A percentile compares a stretch with the other conserved stretches of the same genome.
phyloP scores from a whole-genome alignment of 92 coral and sea anemone genomes.

The Nematostella vectensis region DNA sequence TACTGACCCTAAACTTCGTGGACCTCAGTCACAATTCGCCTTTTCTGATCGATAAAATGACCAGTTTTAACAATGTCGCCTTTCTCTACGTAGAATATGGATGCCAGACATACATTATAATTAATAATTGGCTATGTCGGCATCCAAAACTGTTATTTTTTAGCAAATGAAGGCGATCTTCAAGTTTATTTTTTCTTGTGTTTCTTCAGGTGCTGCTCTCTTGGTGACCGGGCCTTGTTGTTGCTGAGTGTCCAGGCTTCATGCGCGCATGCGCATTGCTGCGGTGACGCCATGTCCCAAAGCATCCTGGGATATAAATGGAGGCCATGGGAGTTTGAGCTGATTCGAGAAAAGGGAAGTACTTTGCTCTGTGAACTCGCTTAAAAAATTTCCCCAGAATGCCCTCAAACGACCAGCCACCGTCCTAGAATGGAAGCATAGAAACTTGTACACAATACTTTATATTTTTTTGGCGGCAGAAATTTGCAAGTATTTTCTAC shows the following conservation, averaged over 20 bases:
- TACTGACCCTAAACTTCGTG: too few species aligned
- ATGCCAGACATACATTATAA: too few species aligned
- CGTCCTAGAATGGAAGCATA: conserved; percentile 4
- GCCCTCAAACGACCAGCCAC: conserved; percentile 6
- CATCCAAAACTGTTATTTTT: too few species aligned
- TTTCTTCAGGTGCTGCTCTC: too few species aligned
- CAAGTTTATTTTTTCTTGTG: too few species aligned
- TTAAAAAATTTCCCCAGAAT: conserved; percentile 10
- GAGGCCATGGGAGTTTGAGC: conserved; percentile 34
- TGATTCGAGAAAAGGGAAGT: not conserved
- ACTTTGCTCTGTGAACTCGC: conserved; percentile 1
- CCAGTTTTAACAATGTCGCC: too few species aligned
- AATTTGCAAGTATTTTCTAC: conserved; percentile 1
- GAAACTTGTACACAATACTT: not conserved
- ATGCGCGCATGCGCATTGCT: conserved; percentile 52
- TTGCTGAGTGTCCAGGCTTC: conserved; percentile 36
- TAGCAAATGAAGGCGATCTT: too few species aligned
- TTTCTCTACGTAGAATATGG: too few species aligned
- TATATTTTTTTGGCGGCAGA: conserved; percentile 7
- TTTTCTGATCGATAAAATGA: too few species aligned
- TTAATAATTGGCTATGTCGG: too few species aligned
- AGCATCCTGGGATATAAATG: conserved; percentile 93
- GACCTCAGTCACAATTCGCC: too few species aligned
- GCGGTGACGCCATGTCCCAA: conserved; percentile 77
- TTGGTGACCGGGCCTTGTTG: too few species aligned